Base-by-base conservation (phyloP, 2,113 vertebrate species). In the Petrocephalus microphthalmus region DNA sequence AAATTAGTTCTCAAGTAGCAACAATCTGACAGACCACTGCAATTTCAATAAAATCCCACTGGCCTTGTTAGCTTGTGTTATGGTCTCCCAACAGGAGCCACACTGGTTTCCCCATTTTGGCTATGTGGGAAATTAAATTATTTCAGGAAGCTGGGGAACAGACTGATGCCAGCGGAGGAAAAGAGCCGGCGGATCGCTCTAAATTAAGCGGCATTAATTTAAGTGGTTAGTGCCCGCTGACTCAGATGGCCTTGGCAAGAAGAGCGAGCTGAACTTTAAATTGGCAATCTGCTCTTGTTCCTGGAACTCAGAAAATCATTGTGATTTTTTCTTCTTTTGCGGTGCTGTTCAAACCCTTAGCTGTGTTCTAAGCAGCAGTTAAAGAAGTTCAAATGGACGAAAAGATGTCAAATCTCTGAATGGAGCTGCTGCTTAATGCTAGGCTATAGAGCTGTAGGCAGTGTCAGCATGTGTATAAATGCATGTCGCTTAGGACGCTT, bases 171-270 rank as follows among this genome's bases (percentile, higher is more conserved):
- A 42, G 45, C 0, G 19, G 45, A 49, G 81, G 19, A 45, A 83
- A 47, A 49, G 8, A 47, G 45, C 37, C 7, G 45, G 42, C 37
- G 45, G 20, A 83, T 47, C 45, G 37, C 81, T 83, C 20, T 83
- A 83, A 83, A 83, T 83, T 83, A 83, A 83, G 81, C 81, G 37
- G 33, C 81, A 83, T 49, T 83, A 83, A 83, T 83, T 83, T 83
- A 78, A 42, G 33, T 33, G 71, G 71, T 37, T 78, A 78, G 71
- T 42, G 17, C 71, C 71, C 33, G 71, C 71, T 78, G 71, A 78
- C 71, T 37, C 71, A 78, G 71, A 78, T 11, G 71, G 71, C 71
- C 71, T 78, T 78, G 33, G 71, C 33, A 78, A 19, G 71, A 19
- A 78, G 33, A 78, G 5, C 37, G 33, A 78, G 71, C 71, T 78